Evolutionary conservation across 30 jellyfish, hydroid and myxozoan species (phyloP), one percentile per base, ranked within the genome.

Genomic region (Catostylus mosaicus): DNA sequence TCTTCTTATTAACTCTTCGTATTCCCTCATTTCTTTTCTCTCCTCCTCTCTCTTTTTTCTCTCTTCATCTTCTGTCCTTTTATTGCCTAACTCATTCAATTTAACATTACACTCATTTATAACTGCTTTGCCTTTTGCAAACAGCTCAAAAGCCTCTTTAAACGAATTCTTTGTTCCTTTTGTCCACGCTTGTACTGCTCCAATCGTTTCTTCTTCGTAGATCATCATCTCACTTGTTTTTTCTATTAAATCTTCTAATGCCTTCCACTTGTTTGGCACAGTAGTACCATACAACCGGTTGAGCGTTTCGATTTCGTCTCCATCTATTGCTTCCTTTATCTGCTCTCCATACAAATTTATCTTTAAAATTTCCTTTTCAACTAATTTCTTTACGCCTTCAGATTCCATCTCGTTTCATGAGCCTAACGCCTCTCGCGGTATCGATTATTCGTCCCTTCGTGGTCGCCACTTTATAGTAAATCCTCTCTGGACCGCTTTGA

Each of bases 41-140:
- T 56, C 88, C 8, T 76, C 88, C 79, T 76, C 88, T 38, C 65
- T 56, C 1, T 4, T 76, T 76, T 54, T 76, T 62, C 79, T 76
- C 34, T 76, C 88, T 20, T 76, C 23, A 7, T 27, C 23, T 50
- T 2, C 8, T 23, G 14, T 47, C 12, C 30, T 72, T 46, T 40
- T 48, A n/a, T 47, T 72, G 11, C 24, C 70, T 46, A 40, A 38
- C 46, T 72, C 84, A 38, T 40, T 46, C 72, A 72, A 16, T 36
- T 72, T 46, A 4, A 20, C 32, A 27, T 40, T 72, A 46, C 3
- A 46, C 22, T 46, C 47, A 6, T 40, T 48, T 1, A 72, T 30
- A 7, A 9, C 71, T 72, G 18, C 29, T 48, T 72, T 72, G 45
- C 84, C 84, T 43, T 72, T 46, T 40, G 18, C 84, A 72, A 10